Evolutionary conservation across 2,797 vertebrate genomes (phyloP).

Genomic region (Peromyscus melanophrys): DNA sequence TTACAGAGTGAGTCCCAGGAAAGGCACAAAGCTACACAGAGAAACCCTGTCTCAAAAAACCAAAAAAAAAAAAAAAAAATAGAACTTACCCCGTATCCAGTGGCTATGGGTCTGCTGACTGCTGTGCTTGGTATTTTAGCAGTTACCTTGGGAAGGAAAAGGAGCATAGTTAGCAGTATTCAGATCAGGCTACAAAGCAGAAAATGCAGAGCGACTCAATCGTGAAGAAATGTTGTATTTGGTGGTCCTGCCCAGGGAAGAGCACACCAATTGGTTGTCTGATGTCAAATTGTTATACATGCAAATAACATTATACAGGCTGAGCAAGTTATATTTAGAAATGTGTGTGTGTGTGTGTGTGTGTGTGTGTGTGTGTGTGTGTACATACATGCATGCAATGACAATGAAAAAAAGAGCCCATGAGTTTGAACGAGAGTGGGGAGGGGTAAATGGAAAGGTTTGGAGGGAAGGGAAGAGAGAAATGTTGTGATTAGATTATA

Average conservation of each 20-base stretch:
- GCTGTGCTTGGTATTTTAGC: constrained; percentile 95
- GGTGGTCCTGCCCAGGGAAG: not conserved
- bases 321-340: not conserved
- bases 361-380: no score
- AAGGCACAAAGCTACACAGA: no score
- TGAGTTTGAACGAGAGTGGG: not conserved
- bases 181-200: constrained; percentile 53
- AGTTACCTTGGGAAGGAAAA: constrained; percentile 92
- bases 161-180: constrained; percentile 75
- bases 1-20: no score
- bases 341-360: not conserved
- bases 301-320: not conserved
- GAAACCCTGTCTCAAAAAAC: no score
- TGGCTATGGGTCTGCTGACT: constrained; percentile 92
- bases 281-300: not conserved
- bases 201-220: constrained; percentile 35
- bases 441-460: not conserved
- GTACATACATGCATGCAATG: not conserved
- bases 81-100: constrained; percentile 94
- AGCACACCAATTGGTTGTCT: not conserved
- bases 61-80: constrained; percentile 8
- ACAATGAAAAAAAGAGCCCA: not conserved
- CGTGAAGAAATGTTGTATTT: not conserved
- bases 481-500: not conserved
- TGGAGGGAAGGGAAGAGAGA: not conserved